Evolutionary conservation across 2,113 vertebrate genomes (phyloP), one percentile per base, ranked within the genome.

Genomic region (Periophthalmodon schlosseri): DNA sequence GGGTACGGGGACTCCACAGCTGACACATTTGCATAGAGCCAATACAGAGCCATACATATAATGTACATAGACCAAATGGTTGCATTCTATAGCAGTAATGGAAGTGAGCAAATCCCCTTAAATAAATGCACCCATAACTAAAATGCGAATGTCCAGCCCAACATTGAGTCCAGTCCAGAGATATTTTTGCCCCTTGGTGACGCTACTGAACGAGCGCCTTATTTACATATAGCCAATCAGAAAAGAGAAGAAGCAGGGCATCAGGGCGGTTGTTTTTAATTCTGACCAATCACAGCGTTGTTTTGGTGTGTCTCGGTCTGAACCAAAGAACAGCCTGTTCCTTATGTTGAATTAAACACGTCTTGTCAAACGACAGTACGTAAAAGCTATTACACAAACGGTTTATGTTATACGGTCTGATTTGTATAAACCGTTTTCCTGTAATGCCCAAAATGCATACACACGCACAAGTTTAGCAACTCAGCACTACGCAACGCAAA

Each of bases 231-330:
- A 69, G 4, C 91, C 90, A 91, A 90, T 91, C 5, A 81, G 16
- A 75, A 44, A 20, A 1, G 12, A 64, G 69, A 69, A 0, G 10
- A 34, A 88, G 87, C 58, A 77, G 69, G 56, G 69, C 1, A 39
- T 33, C 0, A 0, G 0, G 15, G 12, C 1, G 52, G 50, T 5
- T 0, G 33, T 63, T 18, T 28, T 5, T 0, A 11, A 56, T 28
- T 46, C 69, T 20, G 79, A 39, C 91, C 91, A 89, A 92, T 91
- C 84, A 75, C 33, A 64, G 73, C 20, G 86, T 89, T 91, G 91
- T 92, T 92, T 87, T 91, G 90, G 84, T 88, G 61, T 60, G 50
- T 77, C 34, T 61, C 70, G 76, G 24, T 68, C 66, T 75, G 77
- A 78, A 68, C 54, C 57, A 56, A 82, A 80, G 76, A 80, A 88